Conservation (phyloP, 2,113 vertebrate genomes). For the Coptodon bakossiorum region DNA sequence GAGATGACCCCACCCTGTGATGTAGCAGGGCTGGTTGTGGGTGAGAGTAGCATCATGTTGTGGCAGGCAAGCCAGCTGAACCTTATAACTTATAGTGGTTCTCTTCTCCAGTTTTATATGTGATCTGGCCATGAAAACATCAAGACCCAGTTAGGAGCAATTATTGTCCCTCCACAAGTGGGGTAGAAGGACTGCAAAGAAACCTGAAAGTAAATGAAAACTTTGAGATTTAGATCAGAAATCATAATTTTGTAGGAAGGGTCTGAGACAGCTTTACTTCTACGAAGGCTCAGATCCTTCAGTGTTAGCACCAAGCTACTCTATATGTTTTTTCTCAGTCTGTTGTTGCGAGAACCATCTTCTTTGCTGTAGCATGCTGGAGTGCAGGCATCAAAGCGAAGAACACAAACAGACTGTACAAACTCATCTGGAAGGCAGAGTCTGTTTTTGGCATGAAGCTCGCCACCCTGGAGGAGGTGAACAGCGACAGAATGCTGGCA, state of each 20-base stretch:
- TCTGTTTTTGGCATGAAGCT: neutral
- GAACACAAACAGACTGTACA: accelerated
- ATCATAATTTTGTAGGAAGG: neutral
- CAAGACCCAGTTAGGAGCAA: conserved; percentile 60
- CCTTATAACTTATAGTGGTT: conserved; percentile 50
- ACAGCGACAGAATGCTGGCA: neutral
- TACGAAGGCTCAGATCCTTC: neutral
- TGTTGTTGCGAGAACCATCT: neutral
- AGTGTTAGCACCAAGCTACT: accelerated
- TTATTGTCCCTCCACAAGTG: conserved; percentile 62
- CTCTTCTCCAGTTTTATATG: conserved; percentile 21
- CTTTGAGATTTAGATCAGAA: neutral
- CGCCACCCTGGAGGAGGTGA: neutral
- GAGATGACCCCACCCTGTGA: conserved; percentile 64
- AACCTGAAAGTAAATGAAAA: conserved; percentile 2
- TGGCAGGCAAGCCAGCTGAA: conserved; percentile 56
- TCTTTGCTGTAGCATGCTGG: neutral
- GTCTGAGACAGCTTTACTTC: accelerated
- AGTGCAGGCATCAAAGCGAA: neutral
- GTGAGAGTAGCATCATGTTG: neutral
- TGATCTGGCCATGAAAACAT: neutral
- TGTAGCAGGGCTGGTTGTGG: conserved; percentile 54
- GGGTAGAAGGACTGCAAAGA: conserved; percentile 58
- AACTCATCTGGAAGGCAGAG: neutral
- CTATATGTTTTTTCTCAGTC: neutral